These are phyloP conservation scores for Cherax destructor DNA, from an alignment of 1,140 invertebrate genomes.

Conservation along the genomic window DNA sequence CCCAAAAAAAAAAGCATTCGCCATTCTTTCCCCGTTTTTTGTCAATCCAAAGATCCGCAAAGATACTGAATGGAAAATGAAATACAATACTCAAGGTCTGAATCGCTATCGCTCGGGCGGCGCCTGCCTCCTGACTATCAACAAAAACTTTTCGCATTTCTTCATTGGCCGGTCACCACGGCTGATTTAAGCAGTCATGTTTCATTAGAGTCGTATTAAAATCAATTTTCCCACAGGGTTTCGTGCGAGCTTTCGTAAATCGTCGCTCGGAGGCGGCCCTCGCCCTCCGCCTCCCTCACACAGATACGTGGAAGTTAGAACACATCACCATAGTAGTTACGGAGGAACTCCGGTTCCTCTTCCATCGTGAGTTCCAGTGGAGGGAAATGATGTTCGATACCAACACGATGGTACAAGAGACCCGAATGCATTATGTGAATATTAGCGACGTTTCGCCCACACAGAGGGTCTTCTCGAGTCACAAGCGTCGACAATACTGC, in stretches of 20 bases:
- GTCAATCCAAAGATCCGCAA: not conserved
- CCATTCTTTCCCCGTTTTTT: not conserved
- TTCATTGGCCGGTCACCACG: not conserved
- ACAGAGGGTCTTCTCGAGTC: no score
- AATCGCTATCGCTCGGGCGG: not conserved
- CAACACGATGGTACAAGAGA: no score
- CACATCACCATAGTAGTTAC: no score
- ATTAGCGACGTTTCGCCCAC: no score
- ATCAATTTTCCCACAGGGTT: not conserved
- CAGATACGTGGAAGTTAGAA: no score
- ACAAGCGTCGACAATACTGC: no score
- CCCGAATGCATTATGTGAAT: no score
- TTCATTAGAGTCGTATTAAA: not conserved
- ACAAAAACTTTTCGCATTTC: not conserved
- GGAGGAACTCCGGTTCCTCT: no score
- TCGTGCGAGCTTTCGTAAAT: not conserved
- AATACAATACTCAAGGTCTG: not conserved
- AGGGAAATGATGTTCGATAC: no score
- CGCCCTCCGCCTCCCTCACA: no score
- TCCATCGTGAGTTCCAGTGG: no score
- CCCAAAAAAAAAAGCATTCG: not conserved
- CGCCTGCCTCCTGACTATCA: not conserved
- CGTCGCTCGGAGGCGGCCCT: not conserved
- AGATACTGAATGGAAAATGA: not conserved
- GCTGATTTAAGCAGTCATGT: slow-evolving; percentile 16